Evolutionary conservation across 2,113 vertebrate genomes (phyloP).

Genomic region (Triplophysa rosa): DNA sequence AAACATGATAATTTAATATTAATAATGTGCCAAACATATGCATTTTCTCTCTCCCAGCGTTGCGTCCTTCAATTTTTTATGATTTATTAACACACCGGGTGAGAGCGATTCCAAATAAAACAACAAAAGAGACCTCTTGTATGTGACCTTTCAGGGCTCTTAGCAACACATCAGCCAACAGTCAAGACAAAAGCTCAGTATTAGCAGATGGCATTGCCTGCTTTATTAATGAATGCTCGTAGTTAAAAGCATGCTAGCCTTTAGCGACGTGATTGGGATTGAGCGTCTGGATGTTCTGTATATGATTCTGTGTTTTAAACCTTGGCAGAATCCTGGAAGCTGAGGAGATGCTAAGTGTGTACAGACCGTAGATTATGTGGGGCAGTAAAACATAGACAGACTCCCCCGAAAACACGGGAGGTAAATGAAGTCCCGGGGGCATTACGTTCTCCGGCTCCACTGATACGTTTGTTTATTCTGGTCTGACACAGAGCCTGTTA

Average conservation of each 20-base stretch:
- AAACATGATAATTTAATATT: slow-evolving; percentile 92
- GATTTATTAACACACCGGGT: slow-evolving; percentile 76
- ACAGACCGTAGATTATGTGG: slow-evolving; percentile 72
- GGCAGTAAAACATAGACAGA: slow-evolving; percentile 77
- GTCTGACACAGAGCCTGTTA: slow-evolving; percentile 72
- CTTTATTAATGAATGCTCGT: slow-evolving; percentile 64
- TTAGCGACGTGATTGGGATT: slow-evolving; percentile 63
- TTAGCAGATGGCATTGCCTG: slow-evolving; percentile 44
- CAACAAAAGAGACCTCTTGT: slow-evolving; percentile 71
- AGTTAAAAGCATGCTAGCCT: slow-evolving; percentile 63
- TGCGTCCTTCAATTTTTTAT: slow-evolving; percentile 77
- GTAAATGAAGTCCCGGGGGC: slow-evolving; percentile 79
- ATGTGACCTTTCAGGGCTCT: slow-evolving; percentile 68
- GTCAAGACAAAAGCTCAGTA: slow-evolving; percentile 61
- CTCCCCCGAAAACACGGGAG: slow-evolving; percentile 76
- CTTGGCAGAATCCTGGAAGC: slow-evolving; percentile 67
- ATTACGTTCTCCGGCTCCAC: slow-evolving; percentile 71
- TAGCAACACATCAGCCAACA: slow-evolving; percentile 60
- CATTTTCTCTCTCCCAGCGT: slow-evolving; percentile 69
- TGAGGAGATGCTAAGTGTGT: slow-evolving; percentile 55
- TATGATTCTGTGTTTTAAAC: slow-evolving; percentile 72
- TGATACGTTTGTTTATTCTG: slow-evolving; percentile 72
- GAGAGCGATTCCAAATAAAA: slow-evolving; percentile 67
- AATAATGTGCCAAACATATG: slow-evolving; percentile 88
- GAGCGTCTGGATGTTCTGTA: slow-evolving; percentile 37